A percentile compares a stretch with the other conserved stretches of the same genome.
These are phyloP conservation scores for Chelonus insularis DNA, from an alignment of 1,140 invertebrate species.

Conservation along the genomic window DNA sequence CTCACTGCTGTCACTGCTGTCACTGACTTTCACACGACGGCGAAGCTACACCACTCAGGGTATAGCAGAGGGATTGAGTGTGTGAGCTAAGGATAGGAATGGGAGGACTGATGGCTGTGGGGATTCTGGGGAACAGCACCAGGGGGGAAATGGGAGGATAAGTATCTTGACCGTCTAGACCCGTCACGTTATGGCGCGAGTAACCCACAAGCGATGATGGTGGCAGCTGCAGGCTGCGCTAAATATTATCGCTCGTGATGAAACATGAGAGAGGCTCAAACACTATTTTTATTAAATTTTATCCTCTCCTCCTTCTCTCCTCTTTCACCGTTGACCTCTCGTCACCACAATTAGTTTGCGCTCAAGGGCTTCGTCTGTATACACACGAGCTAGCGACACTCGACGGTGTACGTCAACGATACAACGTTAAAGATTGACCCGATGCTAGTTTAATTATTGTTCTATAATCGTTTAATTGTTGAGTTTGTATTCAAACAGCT, in stretches of 20 bases:
- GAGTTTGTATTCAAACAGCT: no score
- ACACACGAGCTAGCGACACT: constrained; percentile 17
- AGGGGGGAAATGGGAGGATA: constrained; percentile 15
- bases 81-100: no score
- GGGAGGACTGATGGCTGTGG: not conserved
- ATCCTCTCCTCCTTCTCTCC: not conserved
- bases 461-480: no score
- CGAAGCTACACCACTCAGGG: no score
- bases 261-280: constrained; percentile 8
- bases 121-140: constrained; percentile 9
- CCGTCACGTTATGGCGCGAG: constrained; percentile 30
- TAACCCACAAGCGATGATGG: constrained; percentile 14
- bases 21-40: constrained; percentile 1
- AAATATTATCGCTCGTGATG: constrained; percentile 22
- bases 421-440: not conserved
- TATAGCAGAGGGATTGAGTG: no score
- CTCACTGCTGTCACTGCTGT: constrained; percentile 16
- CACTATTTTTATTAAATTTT: constrained; percentile 10
- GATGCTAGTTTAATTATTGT: not conserved
- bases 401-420: not conserved
- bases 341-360: not conserved
- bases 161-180: constrained; percentile 27
- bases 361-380: constrained; percentile 8
- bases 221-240: constrained; percentile 26
- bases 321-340: not conserved